phyloP scores from a whole-genome alignment of 2,113 vertebrate genomes.

The Sinocyclocheilus maitianheensis region DNA sequence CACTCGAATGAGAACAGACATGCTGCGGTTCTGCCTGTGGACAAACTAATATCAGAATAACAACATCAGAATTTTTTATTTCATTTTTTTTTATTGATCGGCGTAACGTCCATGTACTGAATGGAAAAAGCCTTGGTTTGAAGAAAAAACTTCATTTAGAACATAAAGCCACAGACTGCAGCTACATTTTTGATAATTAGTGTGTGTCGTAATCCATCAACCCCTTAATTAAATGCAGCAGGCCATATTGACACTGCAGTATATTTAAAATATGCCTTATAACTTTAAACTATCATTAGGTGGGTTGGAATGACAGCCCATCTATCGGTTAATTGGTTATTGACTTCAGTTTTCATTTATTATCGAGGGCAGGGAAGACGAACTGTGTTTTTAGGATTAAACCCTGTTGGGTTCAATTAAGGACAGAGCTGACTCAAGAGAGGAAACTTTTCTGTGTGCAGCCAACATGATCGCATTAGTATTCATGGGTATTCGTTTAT shows the following conservation, averaged over 20 bases:
- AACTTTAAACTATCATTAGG: slow-evolving; percentile 6
- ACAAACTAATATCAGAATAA: slow-evolving; percentile 27
- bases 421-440: not conserved
- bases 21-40: not conserved
- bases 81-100: not conserved
- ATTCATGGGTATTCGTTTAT: not conserved
- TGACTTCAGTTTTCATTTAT: slow-evolving; percentile 1
- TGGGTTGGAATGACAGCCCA: not conserved
- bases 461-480: not conserved
- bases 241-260: not conserved
- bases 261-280: slow-evolving; percentile 3
- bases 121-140: not conserved
- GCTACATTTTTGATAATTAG: slow-evolving; percentile 15
- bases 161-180: not conserved
- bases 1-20: slow-evolving; percentile 20
- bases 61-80: not conserved
- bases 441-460: not conserved
- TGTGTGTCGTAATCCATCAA: slow-evolving; percentile 14
- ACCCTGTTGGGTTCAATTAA: not conserved
- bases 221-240: slow-evolving; percentile 11
- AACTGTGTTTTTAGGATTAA: not conserved
- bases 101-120: not conserved
- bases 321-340: not conserved
- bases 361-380: not conserved
- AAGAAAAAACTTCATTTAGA: not conserved